Conservation (phyloP, 2,888 invertebrate species). For the Mythimna ferrago region DNA sequence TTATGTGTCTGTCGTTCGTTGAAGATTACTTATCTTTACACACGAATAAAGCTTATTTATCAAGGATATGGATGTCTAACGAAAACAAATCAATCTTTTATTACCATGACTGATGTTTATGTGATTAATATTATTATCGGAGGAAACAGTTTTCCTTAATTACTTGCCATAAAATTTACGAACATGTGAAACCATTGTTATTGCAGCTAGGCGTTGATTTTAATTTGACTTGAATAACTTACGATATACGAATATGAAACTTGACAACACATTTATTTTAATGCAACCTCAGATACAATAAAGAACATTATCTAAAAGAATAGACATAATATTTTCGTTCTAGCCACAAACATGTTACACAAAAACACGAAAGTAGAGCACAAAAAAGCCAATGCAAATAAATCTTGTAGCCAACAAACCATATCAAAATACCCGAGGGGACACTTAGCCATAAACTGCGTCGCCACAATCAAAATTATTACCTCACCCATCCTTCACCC, state of each 20-base stretch:
- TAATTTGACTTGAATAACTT: neutral
- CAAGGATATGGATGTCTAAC: slow-evolving; percentile 71
- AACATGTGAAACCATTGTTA: slow-evolving; percentile 28
- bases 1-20: slow-evolving; percentile 82
- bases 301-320: slow-evolving; percentile 8
- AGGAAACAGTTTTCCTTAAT: slow-evolving; percentile 48
- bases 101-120: slow-evolving; percentile 59
- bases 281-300: no score
- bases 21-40: slow-evolving; percentile 83
- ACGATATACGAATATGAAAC: neutral
- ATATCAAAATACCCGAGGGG: slow-evolving; percentile 57
- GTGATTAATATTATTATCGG: slow-evolving; percentile 50
- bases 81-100: slow-evolving; percentile 72
- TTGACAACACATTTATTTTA: no score
- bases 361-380: slow-evolving; percentile 37
- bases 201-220: slow-evolving; percentile 27
- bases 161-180: slow-evolving; percentile 29
- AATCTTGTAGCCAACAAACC: slow-evolving; percentile 51
- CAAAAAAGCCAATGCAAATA: slow-evolving; percentile 46
- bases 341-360: slow-evolving; percentile 17
- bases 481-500: slow-evolving; percentile 75
- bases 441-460: slow-evolving; percentile 53
- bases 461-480: slow-evolving; percentile 68
- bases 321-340: slow-evolving; percentile 32
- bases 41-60: slow-evolving; percentile 82